Evolutionary conservation across 2,888 invertebrate species (phyloP).

Genomic region (Eumacrocentrus americanus): DNA sequence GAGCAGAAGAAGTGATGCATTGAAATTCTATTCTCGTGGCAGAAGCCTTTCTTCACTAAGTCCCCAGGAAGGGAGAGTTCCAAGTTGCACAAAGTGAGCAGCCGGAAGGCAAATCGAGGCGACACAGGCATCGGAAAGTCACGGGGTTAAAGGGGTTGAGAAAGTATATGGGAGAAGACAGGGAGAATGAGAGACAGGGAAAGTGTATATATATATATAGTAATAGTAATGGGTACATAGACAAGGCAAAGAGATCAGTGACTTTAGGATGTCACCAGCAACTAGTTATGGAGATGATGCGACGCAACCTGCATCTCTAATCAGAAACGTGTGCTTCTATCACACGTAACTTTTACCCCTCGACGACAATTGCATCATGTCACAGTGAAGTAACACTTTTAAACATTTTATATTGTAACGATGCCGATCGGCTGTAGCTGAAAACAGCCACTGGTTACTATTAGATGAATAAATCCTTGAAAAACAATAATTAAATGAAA

Average conservation of each 20-base stretch:
- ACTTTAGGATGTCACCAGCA: slow-evolving; percentile 38
- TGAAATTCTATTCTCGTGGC: slow-evolving; percentile 40
- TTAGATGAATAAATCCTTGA: too few species aligned
- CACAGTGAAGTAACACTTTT: not conserved
- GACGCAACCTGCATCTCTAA: slow-evolving; percentile 40
- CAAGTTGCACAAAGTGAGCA: slow-evolving; percentile 32
- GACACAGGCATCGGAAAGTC: slow-evolving; percentile 31
- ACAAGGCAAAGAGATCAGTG: slow-evolving; percentile 3
- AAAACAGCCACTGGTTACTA: too few species aligned
- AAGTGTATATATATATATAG: not conserved
- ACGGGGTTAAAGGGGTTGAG: slow-evolving; percentile 18
- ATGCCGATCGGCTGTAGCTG: too few species aligned
- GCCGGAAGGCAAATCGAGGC: slow-evolving; percentile 33
- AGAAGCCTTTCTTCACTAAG: slow-evolving; percentile 30
- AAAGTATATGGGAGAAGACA: slow-evolving; percentile 25
- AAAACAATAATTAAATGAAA: not conserved
- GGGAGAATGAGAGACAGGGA: slow-evolving; percentile 14
- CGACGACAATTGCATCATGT: not conserved
- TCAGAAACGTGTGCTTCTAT: slow-evolving; percentile 30
- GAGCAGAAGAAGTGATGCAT: slow-evolving; percentile 21
- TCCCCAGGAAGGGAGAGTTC: slow-evolving; percentile 20
- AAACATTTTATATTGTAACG: too few species aligned
- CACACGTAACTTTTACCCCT: not conserved
- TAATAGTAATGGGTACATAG: slow-evolving; percentile 6
- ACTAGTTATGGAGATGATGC: slow-evolving; percentile 43